Evolutionary conservation across 2,113 vertebrate species (phyloP).

Genomic region (Epinephelus cyanopodus): DNA sequence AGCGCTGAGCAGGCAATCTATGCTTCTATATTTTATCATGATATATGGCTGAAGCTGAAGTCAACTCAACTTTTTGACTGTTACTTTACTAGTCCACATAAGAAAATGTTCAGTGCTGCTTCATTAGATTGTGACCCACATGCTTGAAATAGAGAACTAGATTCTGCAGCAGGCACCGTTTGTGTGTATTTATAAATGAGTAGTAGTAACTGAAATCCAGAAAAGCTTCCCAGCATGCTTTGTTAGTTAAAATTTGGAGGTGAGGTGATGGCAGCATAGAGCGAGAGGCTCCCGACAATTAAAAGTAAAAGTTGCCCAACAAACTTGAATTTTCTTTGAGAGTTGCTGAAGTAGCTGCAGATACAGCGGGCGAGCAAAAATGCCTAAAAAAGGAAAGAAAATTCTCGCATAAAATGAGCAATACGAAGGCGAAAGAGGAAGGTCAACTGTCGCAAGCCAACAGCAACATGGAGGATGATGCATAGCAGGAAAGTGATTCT

Average conservation of each 20-base stretch:
- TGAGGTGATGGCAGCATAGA: no score
- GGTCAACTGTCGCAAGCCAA: no score
- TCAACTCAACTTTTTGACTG: constrained; percentile 50
- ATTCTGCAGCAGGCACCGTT: constrained; percentile 59
- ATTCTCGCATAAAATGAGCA: no score
- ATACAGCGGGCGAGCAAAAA: no score
- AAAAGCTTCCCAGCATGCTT: constrained; percentile 15
- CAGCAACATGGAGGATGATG: no score
- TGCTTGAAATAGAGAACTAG: constrained; percentile 78
- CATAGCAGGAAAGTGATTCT: no score
- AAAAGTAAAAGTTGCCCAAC: no score
- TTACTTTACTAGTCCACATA: constrained; percentile 62
- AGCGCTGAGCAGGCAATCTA: neutral
- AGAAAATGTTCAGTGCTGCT: constrained; percentile 58
- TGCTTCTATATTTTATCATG: neutral
- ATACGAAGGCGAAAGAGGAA: no score
- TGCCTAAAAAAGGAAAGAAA: no score
- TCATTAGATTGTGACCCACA: constrained; percentile 79
- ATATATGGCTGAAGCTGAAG: neutral
- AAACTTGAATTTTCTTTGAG: no score
- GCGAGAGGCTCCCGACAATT: no score
- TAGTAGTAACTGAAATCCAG: constrained; percentile 39
- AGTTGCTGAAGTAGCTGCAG: no score
- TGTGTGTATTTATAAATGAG: constrained; percentile 59
- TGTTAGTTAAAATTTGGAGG: neutral